Evolutionary conservation across 2,888 invertebrate species (phyloP).

Genomic region (Apantesis nais): DNA sequence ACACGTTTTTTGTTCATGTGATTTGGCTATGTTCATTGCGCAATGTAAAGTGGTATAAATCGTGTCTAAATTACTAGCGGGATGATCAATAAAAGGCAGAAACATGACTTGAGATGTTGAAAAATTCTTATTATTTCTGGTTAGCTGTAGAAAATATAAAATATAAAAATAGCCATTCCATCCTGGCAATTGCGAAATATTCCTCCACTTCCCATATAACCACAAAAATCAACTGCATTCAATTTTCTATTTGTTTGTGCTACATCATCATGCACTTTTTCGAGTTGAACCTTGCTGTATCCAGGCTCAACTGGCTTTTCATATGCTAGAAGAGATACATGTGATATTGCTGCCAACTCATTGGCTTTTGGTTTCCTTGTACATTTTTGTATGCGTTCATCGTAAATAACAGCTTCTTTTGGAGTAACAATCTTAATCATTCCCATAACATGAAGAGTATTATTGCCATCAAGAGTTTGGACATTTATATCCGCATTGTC

Average conservation of each 20-base stretch:
- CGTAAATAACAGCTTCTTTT: constrained; percentile 38
- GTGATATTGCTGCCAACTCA: constrained; percentile 38
- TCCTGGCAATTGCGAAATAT: constrained; percentile 42
- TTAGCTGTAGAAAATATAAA: constrained; percentile 53
- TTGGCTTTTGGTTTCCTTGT: constrained; percentile 44
- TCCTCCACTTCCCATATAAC: constrained; percentile 48
- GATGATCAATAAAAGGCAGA: constrained; percentile 58
- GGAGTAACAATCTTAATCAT: constrained; percentile 26
- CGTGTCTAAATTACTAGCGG: constrained; percentile 51
- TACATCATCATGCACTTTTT: constrained; percentile 46
- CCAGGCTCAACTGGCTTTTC: constrained; percentile 12
- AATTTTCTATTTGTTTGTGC: constrained; percentile 34
- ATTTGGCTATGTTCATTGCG: constrained; percentile 22
- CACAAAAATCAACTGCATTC: constrained; percentile 44
- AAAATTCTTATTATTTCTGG: constrained; percentile 47
- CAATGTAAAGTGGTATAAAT: constrained; percentile 50
- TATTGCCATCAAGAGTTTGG: constrained; percentile 28
- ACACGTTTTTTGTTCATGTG: neutral
- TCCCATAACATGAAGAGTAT: constrained; percentile 40
- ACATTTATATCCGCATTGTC: constrained; percentile 46
- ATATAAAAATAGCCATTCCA: constrained; percentile 50
- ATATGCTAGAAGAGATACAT: constrained; percentile 45
- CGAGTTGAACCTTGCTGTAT: constrained; percentile 21
- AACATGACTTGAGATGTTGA: constrained; percentile 45
- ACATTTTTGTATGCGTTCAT: constrained; percentile 49